Percentiles rank a stretch among this genome's conserved stretches.
phyloP scores from a whole-genome alignment of 2,113 vertebrate genomes.

The Pionites leucogaster region DNA sequence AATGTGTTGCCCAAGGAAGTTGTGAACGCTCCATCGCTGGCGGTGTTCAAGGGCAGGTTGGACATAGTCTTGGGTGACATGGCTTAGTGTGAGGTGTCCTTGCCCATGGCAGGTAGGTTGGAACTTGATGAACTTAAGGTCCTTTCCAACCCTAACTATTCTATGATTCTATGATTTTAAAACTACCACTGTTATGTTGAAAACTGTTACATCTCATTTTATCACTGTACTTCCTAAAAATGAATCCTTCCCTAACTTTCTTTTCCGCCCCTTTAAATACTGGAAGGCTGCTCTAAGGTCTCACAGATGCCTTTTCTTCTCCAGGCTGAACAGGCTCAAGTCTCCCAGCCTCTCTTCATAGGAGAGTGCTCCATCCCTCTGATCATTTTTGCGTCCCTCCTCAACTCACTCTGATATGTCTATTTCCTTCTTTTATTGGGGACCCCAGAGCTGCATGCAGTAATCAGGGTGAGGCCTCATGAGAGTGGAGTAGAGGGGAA shows the following conservation, averaged over 20 bases:
- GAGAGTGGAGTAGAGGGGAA: fast-evolving
- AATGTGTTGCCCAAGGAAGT: too few species aligned
- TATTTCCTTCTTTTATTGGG: not conserved
- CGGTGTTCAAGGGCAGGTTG: too few species aligned
- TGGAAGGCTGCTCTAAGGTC: not conserved
- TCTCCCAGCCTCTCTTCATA: not conserved
- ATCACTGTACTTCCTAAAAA: not conserved
- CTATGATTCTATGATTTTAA: not conserved
- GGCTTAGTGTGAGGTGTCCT: too few species aligned
- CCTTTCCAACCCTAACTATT: too few species aligned
- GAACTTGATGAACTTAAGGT: too few species aligned
- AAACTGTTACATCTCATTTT: not conserved
- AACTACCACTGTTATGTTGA: not conserved
- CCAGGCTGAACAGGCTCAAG: not conserved
- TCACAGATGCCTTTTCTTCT: not conserved
- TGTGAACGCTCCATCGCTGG: too few species aligned
- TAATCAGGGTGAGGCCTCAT: not conserved
- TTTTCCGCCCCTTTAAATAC: not conserved
- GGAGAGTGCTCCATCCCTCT: not conserved
- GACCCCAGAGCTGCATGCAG: not conserved
- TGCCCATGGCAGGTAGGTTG: too few species aligned
- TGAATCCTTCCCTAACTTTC: not conserved
- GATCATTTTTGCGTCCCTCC: not conserved
- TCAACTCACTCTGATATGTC: fast-evolving
- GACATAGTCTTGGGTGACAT: too few species aligned